Evolutionary conservation across 2,113 vertebrate genomes (phyloP), one percentile per base, ranked within the genome.

Genomic region (Tylochromis polylepis): DNA sequence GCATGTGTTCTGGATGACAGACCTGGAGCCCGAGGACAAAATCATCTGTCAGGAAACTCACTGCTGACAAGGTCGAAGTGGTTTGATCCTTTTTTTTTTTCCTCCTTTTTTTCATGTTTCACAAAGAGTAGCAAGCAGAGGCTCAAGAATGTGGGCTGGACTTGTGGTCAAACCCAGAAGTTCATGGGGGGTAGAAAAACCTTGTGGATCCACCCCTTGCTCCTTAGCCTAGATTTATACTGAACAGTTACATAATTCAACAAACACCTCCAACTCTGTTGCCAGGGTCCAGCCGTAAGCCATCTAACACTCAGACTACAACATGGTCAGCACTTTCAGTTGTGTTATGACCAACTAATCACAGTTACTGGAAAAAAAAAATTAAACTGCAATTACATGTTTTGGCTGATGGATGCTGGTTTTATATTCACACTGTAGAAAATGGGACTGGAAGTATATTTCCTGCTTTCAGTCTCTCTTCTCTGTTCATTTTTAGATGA

Each of bases 241-340:
- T 88, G 88, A 88, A 88, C 80, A 59, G 93, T 96, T 96, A 95
- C 92, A 95, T 95, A 95, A 95, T 95, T 89, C 80, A 93, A 91
- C 88, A 92, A 96, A 95, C 92, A 94, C 91, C 84, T 91, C 90
- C 88, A 92, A 91, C 80, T 90, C 86, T 93, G 91, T 89, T 84
- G 87, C 88, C 91, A 85, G 86, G 91, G 84, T 87, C 85, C 84
- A 88, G 85, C 80, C 85, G 38, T 83, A 78, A 67, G 88, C 81
- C 77, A 53, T 72, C 84, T 57, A 87, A 80, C 67, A 79, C 78
- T 75, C 41, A 87, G 72, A 90, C 67, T 29, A 80, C 53, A 88
- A 88, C 75, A 84, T 46, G 83, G 89, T 83, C 82, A 87, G 80
- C 83, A 41, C 81, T 92, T 91, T 88, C 15, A 36, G 3, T 46